phyloP scores from a whole-genome alignment of 1,140 invertebrate species.

The Eupristina koningsbergeri region DNA sequence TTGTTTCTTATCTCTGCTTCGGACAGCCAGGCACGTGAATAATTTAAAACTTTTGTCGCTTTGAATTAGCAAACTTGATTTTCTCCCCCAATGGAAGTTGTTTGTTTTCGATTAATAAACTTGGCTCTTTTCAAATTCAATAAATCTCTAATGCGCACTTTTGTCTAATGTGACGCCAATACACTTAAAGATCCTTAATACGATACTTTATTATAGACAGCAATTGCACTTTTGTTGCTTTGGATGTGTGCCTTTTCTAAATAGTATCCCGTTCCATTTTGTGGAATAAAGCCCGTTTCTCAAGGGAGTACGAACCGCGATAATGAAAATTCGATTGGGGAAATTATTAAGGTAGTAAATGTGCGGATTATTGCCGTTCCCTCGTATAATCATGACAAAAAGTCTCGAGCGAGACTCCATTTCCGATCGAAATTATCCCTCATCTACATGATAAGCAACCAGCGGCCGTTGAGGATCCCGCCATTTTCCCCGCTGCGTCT shows the following conservation, averaged over 20 bases:
- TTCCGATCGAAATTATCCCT: slow-evolving; percentile 31
- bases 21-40: not conserved
- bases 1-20: too few relatives aligned
- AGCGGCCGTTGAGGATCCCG: not conserved
- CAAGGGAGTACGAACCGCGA: too few relatives aligned
- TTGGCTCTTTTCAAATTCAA: not conserved
- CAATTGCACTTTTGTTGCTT: not conserved
- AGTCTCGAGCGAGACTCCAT: slow-evolving; percentile 23
- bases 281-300: too few relatives aligned
- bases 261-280: too few relatives aligned
- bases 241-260: not conserved
- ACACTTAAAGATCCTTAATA: not conserved
- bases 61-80: too few relatives aligned
- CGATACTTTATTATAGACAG: not conserved
- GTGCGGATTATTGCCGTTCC: not conserved
- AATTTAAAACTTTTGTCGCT: too few relatives aligned
- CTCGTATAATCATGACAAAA: not conserved
- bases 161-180: not conserved
- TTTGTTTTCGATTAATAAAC: not conserved
- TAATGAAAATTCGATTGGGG: too few relatives aligned
- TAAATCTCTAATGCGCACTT: not conserved
- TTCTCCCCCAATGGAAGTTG: not conserved
- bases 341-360: too few relatives aligned
- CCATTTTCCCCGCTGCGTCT: too few relatives aligned
- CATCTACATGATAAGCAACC: not conserved